Evolutionary conservation across 2,797 vertebrate genomes (phyloP).

Genomic region (Urophycis tenuis): DNA sequence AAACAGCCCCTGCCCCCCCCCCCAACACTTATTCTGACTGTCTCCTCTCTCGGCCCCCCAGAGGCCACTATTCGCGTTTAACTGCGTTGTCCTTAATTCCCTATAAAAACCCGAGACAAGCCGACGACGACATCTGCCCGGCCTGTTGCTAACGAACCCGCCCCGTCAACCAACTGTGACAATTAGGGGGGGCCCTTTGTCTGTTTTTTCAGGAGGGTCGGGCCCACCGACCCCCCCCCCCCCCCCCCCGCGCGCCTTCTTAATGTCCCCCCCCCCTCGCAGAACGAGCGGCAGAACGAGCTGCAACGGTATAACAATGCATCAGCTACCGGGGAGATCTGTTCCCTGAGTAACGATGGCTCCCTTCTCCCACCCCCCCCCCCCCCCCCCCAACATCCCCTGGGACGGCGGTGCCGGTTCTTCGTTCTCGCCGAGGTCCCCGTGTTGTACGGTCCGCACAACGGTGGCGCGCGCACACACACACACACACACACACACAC

Average conservation of each 20-base stretch:
- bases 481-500: too few relatives aligned
- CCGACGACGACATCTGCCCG: neutral
- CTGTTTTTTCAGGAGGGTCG: too few relatives aligned
- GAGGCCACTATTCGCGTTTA: neutral
- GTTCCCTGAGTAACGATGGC: neutral
- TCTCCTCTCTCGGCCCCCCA: neutral
- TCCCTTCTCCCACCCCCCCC: too few relatives aligned
- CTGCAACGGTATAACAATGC: neutral
- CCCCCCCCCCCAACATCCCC: too few relatives aligned
- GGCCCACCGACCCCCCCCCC: too few relatives aligned
- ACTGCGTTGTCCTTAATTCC: constrained; percentile 1
- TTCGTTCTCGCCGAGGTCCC: too few relatives aligned
- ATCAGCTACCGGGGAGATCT: neutral
- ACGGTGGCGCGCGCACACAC: too few relatives aligned
- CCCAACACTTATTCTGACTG: too few relatives aligned
- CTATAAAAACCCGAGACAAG: neutral
- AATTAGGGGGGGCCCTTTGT: neutral
- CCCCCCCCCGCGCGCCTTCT: too few relatives aligned
- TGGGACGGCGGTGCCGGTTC: too few relatives aligned
- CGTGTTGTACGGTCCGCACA: too few relatives aligned
- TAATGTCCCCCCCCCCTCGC: too few relatives aligned
- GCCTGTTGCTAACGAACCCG: neutral
- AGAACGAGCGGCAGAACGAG: neutral
- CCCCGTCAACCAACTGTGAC: neutral
- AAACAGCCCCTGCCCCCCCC: neutral